Base-by-base conservation (phyloP, 2,113 vertebrate species). In the Numenius arquata region DNA sequence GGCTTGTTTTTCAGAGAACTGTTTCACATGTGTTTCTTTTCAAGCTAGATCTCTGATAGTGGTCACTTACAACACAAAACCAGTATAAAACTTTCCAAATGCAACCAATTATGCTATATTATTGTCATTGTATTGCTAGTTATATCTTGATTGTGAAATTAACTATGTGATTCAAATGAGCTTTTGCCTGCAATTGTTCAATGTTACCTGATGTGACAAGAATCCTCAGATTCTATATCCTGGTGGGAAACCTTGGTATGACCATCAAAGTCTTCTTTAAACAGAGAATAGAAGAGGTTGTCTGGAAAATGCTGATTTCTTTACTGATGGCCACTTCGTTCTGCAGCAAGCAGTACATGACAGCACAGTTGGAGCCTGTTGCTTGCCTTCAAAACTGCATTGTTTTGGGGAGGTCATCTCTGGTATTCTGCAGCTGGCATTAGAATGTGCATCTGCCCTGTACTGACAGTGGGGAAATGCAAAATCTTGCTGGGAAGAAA, bases 11-110 rank as follows among this genome's bases (percentile, higher is more conserved):
- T 43, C 7, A 16, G 8, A 7, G 5, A 11, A 5, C 9, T 45
- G 2, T 26, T 50, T 68, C 7, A 2, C 14, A 0, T 9, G 3
- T 18, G 6, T 61, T 14, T 30, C 1, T 84, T 50, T 30, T 56
- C 1, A 7, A 5, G 34, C 1, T 15, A 11, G 32, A 1, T 0
- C 1, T 19, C 0, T 2, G 2, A 6, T 27, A 66, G 11, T 3
- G 13, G 15, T 6, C 2, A 22, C 14, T n/a, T 36, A 34, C 1
- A 63, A 18, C 9, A 4, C 3, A 40, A 43, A 38, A 74, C 5
- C 4, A 18, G 3, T 9, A 16, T 19, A 16, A 20, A 55, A 61
- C 8, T 9, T 36, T 36, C 2, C 8, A 7, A 34, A 12, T 45
- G 15, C 11, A 1, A 8, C 3, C 1, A 22, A 1, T 34, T 73